These are phyloP conservation scores for Rhinopomastus cyanomelas DNA, from an alignment of 2,113 vertebrate genomes.

Conservation along the genomic window DNA sequence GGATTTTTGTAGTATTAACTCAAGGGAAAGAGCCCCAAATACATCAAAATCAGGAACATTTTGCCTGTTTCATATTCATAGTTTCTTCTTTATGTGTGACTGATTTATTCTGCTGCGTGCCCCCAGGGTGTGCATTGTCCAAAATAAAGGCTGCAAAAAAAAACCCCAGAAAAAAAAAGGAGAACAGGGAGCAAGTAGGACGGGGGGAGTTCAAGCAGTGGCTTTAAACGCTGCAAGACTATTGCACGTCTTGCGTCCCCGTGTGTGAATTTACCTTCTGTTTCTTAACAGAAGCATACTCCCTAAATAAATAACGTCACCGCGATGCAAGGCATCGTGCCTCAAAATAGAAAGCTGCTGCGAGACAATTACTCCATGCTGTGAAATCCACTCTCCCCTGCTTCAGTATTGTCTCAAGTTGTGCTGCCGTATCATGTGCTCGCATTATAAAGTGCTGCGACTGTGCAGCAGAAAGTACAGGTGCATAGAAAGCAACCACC, in stretches of 20 bases:
- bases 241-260: not conserved
- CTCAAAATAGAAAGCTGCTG: slow-evolving; percentile 27
- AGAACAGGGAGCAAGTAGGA: not conserved
- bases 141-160: slow-evolving; percentile 62
- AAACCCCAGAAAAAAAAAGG: not conserved
- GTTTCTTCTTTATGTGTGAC: slow-evolving; percentile 57
- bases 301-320: not conserved
- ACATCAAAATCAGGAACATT: slow-evolving; percentile 20
- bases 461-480: not conserved
- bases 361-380: not conserved
- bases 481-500: not conserved
- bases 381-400: not conserved
- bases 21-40: slow-evolving; percentile 37
- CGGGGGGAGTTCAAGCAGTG: not conserved
- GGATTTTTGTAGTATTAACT: slow-evolving; percentile 49
- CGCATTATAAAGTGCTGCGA: not conserved
- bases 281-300: not conserved
- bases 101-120: slow-evolving; percentile 50
- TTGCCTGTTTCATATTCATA: slow-evolving; percentile 64
- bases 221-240: slow-evolving; percentile 13
- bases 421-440: not conserved
- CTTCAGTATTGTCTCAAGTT: slow-evolving; percentile 8
- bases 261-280: slow-evolving; percentile 29
- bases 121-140: slow-evolving; percentile 61
- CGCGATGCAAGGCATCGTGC: not conserved